phyloP scores from a whole-genome alignment of 2,113 vertebrate species.

The Brachyhypopomus gauderio region DNA sequence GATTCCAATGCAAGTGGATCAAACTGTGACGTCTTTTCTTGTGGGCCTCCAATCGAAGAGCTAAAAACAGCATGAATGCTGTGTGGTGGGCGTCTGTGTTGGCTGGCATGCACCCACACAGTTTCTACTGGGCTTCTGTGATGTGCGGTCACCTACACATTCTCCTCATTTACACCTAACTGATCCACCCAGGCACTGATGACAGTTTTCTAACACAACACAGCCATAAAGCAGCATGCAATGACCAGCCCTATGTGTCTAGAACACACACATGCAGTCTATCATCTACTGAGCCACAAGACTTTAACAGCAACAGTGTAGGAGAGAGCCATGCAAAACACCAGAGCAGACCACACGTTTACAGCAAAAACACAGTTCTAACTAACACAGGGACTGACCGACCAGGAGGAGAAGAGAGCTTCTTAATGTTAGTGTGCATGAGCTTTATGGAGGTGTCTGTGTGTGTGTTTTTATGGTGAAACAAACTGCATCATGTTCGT shows the following conservation, averaged over 20 bases:
- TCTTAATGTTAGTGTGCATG: slow-evolving; percentile 56
- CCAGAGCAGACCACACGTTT: slow-evolving; percentile 23
- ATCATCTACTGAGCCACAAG: slow-evolving; percentile 39
- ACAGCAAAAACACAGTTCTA: slow-evolving; percentile 12
- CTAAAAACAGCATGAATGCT: background rate
- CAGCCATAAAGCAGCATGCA: slow-evolving; percentile 51
- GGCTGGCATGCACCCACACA: background rate
- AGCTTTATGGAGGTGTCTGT: slow-evolving; percentile 41
- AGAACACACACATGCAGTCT: slow-evolving; percentile 47
- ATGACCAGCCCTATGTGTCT: slow-evolving; percentile 33
- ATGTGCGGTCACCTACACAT: background rate
- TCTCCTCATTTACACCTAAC: background rate
- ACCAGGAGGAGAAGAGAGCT: slow-evolving; percentile 54
- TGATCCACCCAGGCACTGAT: slow-evolving; percentile 24
- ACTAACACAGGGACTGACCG: slow-evolving; percentile 51
- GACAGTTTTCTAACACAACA: slow-evolving; percentile 26
- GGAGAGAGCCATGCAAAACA: slow-evolving; percentile 45
- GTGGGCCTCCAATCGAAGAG: background rate
- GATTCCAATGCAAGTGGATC: slow-evolving; percentile 1
- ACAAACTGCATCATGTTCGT: slow-evolving; percentile 45
- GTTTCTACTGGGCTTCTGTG: background rate
- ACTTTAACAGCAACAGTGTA: slow-evolving; percentile 18
- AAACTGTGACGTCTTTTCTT: slow-evolving; percentile 4
- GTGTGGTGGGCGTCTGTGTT: background rate
- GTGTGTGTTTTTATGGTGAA: slow-evolving; percentile 30